These are phyloP conservation scores for Ciconia nigra DNA, from an alignment of 2,797 vertebrate genomes.

Conservation along the genomic window DNA sequence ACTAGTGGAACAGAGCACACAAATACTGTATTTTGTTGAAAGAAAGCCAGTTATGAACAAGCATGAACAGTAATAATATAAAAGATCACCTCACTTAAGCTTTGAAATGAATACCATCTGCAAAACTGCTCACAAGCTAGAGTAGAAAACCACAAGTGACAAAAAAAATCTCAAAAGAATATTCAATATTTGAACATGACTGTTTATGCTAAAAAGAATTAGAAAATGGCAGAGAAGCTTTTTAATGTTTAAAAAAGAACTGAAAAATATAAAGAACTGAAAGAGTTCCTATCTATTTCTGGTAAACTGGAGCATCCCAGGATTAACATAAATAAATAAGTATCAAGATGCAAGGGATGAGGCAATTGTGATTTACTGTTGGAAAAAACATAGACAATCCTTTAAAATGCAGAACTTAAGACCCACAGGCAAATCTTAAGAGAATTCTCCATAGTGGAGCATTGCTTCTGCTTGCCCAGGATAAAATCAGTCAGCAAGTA, in stretches of 20 bases:
- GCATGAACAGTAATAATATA: slow-evolving; percentile 1
- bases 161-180: background rate
- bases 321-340: background rate
- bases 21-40: slow-evolving; percentile 6
- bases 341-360: background rate
- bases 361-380: background rate
- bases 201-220: background rate
- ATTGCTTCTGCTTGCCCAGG: background rate
- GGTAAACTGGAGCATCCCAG: background rate
- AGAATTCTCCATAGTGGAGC: background rate
- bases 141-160: background rate
- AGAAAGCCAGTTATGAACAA: slow-evolving; percentile 20
- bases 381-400: background rate
- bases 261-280: background rate
- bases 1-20: background rate
- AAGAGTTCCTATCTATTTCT: background rate
- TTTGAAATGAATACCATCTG: slow-evolving; percentile 6
- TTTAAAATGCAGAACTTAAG: background rate
- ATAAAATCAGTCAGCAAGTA: background rate
- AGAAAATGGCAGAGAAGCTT: background rate
- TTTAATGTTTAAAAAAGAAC: background rate
- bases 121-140: background rate
- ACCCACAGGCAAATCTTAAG: background rate
- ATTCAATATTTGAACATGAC: background rate
- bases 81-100: slow-evolving; percentile 3